These are phyloP conservation scores for Argyrosomus japonicus DNA, from an alignment of 2,113 vertebrate genomes.

Conservation along the genomic window DNA sequence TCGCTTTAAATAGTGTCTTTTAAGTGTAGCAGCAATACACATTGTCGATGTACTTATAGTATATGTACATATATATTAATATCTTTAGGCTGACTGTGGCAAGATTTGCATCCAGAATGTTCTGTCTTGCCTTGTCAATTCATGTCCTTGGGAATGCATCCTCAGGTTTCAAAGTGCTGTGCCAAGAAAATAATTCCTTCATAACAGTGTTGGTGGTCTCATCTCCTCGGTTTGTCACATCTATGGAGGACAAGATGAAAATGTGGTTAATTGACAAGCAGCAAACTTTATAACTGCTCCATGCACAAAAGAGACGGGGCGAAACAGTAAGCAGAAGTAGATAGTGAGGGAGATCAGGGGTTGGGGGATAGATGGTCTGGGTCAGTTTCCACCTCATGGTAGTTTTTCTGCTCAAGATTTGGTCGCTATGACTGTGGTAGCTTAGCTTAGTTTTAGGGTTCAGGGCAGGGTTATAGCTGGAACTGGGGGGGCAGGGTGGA, in stretches of 20 bases:
- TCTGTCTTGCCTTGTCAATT: slow-evolving; percentile 49
- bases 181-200: slow-evolving; percentile 90
- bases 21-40: slow-evolving; percentile 81
- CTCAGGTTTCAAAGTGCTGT: slow-evolving; percentile 94
- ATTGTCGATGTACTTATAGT: slow-evolving; percentile 62
- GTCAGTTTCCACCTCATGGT: not conserved
- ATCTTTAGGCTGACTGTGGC: slow-evolving; percentile 55
- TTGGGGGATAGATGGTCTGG: not conserved
- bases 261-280: slow-evolving; percentile 26
- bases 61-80: slow-evolving; percentile 75
- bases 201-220: slow-evolving; percentile 86
- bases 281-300: not conserved
- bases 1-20: slow-evolving; percentile 58
- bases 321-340: not conserved
- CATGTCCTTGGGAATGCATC: slow-evolving; percentile 90
- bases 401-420: not conserved
- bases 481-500: not conserved
- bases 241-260: slow-evolving; percentile 74
- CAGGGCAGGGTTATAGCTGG: not conserved
- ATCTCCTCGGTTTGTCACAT: slow-evolving; percentile 96
- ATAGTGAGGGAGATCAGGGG: not conserved
- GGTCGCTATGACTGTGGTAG: not conserved
- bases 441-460: not conserved
- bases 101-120: slow-evolving; percentile 44
- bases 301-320: not conserved